These are phyloP conservation scores for Drosophila dives DNA, from an alignment of 2,888 invertebrate genomes.

Conservation along the genomic window DNA sequence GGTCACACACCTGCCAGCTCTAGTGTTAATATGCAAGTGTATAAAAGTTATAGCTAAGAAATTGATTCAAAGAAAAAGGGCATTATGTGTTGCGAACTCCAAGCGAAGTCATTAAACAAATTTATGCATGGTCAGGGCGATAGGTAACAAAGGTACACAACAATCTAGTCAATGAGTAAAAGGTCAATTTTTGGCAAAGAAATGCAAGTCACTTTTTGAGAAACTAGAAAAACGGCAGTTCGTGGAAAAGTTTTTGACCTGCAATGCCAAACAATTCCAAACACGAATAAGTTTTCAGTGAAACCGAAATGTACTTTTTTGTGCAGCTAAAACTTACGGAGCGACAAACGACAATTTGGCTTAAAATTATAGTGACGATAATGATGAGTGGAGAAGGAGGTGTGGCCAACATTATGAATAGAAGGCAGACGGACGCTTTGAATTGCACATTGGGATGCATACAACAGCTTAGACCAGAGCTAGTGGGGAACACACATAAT, in stretches of 20 bases:
- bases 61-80: slow-evolving; percentile 24
- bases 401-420: slow-evolving; percentile 49
- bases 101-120: slow-evolving; percentile 52
- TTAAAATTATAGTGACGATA: slow-evolving; percentile 61
- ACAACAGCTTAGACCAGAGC: background rate
- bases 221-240: background rate
- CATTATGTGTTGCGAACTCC: slow-evolving; percentile 32
- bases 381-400: slow-evolving; percentile 24
- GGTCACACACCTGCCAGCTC: slow-evolving; percentile 7
- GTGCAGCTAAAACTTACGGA: background rate
- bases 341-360: slow-evolving; percentile 44
- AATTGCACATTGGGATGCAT: slow-evolving; percentile 1
- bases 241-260: background rate
- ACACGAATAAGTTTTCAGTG: background rate
- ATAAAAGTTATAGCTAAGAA: slow-evolving; percentile 21
- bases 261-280: background rate
- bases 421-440: slow-evolving; percentile 4
- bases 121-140: slow-evolving; percentile 35
- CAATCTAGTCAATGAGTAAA: slow-evolving; percentile 32
- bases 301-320: background rate
- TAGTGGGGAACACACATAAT: slow-evolving; percentile 8
- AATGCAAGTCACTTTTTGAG: slow-evolving; percentile 6
- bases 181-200: slow-evolving; percentile 52
- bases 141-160: background rate
- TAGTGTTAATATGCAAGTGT: slow-evolving; percentile 2